phyloP scores from a whole-genome alignment of 2,888 invertebrate species.

The Drosophila mercatorum region DNA sequence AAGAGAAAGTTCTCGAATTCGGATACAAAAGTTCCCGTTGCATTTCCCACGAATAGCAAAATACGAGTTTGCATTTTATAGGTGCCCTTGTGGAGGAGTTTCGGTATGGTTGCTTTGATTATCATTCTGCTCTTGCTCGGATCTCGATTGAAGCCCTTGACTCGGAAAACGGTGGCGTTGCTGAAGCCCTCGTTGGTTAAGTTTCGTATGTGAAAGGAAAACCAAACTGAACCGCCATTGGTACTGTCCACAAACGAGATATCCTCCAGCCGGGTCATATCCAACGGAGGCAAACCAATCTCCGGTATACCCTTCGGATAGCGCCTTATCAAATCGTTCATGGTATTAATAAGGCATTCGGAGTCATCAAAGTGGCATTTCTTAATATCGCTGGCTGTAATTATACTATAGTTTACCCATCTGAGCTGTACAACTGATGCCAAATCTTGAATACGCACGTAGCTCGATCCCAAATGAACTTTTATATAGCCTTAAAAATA shows the following conservation, averaged over 20 bases:
- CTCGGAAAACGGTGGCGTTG: conserved; percentile 51
- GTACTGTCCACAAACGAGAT: conserved; percentile 6
- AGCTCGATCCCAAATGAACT: conserved; percentile 18
- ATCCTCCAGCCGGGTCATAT: conserved; percentile 16
- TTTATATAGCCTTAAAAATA: conserved; percentile 4
- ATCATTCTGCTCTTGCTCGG: conserved; percentile 53
- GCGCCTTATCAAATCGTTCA: conserved; percentile 44
- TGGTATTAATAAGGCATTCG: conserved; percentile 37
- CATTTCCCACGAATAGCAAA: conserved; percentile 43
- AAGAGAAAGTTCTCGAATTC: conserved; percentile 58
- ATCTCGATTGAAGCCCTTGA: conserved; percentile 60
- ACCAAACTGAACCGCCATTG: conserved; percentile 37
- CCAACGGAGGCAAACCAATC: conserved; percentile 51
- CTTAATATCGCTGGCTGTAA: conserved; percentile 49
- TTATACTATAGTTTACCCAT: neutral
- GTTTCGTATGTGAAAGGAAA: conserved; percentile 31
- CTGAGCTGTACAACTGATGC: neutral
- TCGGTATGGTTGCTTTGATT: conserved; percentile 51
- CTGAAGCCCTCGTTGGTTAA: conserved; percentile 47
- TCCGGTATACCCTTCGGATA: conserved; percentile 56
- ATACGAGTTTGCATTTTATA: conserved; percentile 39
- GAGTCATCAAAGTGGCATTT: conserved; percentile 58
- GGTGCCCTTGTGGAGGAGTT: conserved; percentile 32
- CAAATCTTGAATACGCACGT: conserved; percentile 23
- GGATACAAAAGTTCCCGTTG: conserved; percentile 50